Percentiles rank a stretch among this genome's conserved stretches.
Conservation (phyloP, 2,113 vertebrate species). For the Pollachius pollachius region DNA sequence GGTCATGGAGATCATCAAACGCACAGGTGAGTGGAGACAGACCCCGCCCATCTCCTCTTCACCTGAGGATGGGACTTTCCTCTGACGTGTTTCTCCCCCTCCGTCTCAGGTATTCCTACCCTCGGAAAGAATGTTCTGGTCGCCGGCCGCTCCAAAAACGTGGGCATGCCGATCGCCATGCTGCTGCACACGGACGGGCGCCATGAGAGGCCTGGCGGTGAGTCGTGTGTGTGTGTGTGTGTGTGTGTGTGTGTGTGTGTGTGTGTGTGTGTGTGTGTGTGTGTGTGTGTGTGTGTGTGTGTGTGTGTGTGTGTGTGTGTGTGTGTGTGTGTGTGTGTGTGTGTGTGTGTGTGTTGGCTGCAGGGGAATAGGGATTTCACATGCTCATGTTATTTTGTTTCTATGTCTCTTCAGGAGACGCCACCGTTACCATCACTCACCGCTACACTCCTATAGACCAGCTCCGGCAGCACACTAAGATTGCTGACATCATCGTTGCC, state of each 20-base stretch:
- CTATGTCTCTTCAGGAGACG: constrained; percentile 79
- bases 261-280: too few relatives aligned
- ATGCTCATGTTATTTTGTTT: background rate
- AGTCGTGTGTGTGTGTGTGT: constrained; percentile 1
- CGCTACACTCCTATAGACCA: constrained; percentile 96
- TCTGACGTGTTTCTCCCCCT: background rate
- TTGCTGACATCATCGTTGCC: constrained; percentile 90
- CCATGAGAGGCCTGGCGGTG: constrained; percentile 93
- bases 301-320: background rate
- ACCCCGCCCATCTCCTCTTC: background rate
- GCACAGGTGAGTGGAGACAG: constrained; percentile 77
- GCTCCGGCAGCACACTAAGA: constrained; percentile 87
- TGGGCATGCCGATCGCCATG: constrained; percentile 98
- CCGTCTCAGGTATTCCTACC: constrained; percentile 85
- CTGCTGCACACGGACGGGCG: constrained; percentile 90
- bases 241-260: background rate
- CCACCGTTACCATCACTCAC: constrained; percentile 95
- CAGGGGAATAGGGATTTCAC: too few relatives aligned
- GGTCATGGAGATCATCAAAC: constrained; percentile 94
- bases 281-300: too few relatives aligned
- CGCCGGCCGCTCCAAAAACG: constrained; percentile 94
- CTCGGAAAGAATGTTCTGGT: constrained; percentile 94
- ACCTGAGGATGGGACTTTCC: background rate
- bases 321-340: background rate
- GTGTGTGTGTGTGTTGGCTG: too few relatives aligned